Evolutionary conservation across 64 coral and sea anemone species (phyloP), one percentile per base, ranked within the genome.

Genomic region (Anthopleura sola): DNA sequence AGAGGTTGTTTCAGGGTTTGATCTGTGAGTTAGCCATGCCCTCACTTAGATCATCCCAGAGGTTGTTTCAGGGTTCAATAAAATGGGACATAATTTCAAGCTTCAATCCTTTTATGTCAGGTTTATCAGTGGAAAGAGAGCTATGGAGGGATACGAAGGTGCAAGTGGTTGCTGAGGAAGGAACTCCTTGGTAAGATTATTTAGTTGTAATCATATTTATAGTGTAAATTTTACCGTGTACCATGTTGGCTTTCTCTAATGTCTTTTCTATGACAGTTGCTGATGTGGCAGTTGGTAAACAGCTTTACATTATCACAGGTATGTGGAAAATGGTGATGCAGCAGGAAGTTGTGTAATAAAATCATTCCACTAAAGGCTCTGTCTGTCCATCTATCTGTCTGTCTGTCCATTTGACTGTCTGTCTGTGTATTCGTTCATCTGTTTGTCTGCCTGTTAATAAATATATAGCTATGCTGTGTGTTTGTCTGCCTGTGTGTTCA

Each of bases 251-350:
- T 13, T 2, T 17, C 13, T 12, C 2, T 36, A 28, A 71, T 31
- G 12, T 71, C 20, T 49, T 54, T 33, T 26, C 6, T 56, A 48
- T 18, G 20, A 19, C n/a, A 91, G 89, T 91, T 34, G 60, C 74
- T 47, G 89, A 91, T 86, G 78, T 91, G 39, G 83, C 89, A 48
- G 26, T 86, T 71, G 89, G 89, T 36, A 91, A 86, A 53, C 83
- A 91, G 36, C 75, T 91, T 29, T 54, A 84, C 26, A 86, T 91
- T 33, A 57, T 91, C 33, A 86, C 89, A 53, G 84, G 89, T 91
- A 71, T 86, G 89, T 62, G 47, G 6, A 71, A 16, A 14, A 71
- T n/a, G n/a, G n/a, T n/a, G n/a, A n/a, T n/a, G n/a, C 24, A 68
- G 20, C 9, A 68, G 24, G 15, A 21, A 21, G 55, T n/a, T n/a